Conservation (phyloP, 2,113 vertebrate genomes). For the Ranitomeya variabilis region DNA sequence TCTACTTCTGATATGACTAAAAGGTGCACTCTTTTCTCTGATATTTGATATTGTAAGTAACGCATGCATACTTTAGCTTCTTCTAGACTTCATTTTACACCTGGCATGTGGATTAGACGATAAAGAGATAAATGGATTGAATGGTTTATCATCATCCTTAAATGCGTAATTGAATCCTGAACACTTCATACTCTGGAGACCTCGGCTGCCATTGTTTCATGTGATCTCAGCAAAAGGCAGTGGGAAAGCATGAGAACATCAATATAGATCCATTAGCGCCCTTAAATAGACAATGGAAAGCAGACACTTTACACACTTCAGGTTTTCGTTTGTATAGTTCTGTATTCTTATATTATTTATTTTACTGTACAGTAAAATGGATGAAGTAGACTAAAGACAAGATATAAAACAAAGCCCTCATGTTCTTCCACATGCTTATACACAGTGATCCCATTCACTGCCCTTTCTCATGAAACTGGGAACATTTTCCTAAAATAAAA, state of each 20-base stretch:
- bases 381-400: neutral
- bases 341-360: conserved; percentile 18
- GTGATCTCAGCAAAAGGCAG: conserved; percentile 35
- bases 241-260: conserved; percentile 41
- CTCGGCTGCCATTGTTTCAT: conserved; percentile 38
- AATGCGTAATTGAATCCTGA: conserved; percentile 49
- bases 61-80: too few species aligned
- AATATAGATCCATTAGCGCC: conserved; percentile 37
- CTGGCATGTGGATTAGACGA: neutral
- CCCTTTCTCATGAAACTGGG: neutral
- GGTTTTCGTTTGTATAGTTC: neutral
- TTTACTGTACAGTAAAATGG: neutral
- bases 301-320: conserved; percentile 29
- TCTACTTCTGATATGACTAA: neutral
- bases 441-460: neutral
- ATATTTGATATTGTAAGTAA: neutral
- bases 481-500: neutral
- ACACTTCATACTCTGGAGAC: conserved; percentile 38
- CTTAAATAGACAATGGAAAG: conserved; percentile 41
- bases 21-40: neutral
- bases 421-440: neutral
- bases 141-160: conserved; percentile 32
- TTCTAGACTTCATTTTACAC: neutral
- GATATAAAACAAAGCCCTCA: neutral
- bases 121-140: conserved; percentile 1